These are phyloP conservation scores for Enteromius trimaculatus DNA, from an alignment of 2,797 vertebrate genomes.

Conservation along the genomic window DNA sequence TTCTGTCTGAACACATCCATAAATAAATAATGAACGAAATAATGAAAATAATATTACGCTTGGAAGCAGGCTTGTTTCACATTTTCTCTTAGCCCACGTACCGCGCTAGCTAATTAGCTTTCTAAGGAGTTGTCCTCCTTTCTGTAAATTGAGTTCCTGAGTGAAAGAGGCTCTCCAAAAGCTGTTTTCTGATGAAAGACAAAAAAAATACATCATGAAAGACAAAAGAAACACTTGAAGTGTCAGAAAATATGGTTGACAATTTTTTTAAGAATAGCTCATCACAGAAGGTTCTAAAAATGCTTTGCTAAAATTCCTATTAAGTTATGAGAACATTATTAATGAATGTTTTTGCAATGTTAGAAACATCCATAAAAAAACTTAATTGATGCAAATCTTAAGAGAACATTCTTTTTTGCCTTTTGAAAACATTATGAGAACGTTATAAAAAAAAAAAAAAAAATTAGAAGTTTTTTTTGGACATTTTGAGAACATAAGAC, in stretches of 20 bases:
- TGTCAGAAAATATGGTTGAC: not conserved
- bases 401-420: not conserved
- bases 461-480: not conserved
- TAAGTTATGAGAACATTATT: not conserved
- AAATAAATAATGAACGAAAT: constrained; percentile 85
- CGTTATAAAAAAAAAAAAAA: not conserved
- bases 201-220: constrained; percentile 28
- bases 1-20: constrained; percentile 82
- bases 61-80: constrained; percentile 80
- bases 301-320: not conserved
- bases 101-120: constrained; percentile 81
- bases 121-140: constrained; percentile 82
- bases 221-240: constrained; percentile 27
- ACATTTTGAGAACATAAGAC: not conserved
- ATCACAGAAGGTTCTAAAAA: not conserved
- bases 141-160: constrained; percentile 70
- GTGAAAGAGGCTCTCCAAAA: constrained; percentile 56
- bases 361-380: not conserved
- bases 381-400: not conserved
- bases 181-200: constrained; percentile 46
- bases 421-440: not conserved
- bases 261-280: not conserved
- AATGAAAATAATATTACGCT: constrained; percentile 81
- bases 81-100: constrained; percentile 76
- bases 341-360: not conserved